Percentiles rank a stretch among this genome's conserved stretches.
These are phyloP conservation scores for Glyphotaelius pellucidus DNA, from an alignment of 2,888 invertebrate genomes.

Conservation along the genomic window DNA sequence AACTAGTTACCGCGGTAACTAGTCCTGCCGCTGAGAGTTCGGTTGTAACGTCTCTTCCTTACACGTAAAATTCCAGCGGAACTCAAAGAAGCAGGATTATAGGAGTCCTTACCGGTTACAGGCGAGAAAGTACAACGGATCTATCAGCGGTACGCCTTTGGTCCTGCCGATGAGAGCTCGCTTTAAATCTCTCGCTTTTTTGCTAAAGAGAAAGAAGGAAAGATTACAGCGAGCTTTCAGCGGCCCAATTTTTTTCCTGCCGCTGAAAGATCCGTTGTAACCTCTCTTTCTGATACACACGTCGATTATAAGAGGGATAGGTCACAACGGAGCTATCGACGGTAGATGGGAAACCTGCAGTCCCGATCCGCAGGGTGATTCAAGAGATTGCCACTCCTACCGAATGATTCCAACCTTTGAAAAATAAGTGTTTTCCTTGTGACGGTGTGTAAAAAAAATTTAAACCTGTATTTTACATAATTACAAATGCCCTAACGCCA, in stretches of 20 bases:
- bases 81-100: too few relatives aligned
- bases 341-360: neutral
- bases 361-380: neutral
- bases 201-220: too few relatives aligned
- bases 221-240: too few relatives aligned
- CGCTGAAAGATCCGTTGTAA: neutral
- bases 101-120: too few relatives aligned
- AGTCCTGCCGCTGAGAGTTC: neutral
- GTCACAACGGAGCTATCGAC: neutral
- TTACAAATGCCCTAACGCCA: neutral
- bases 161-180: too few relatives aligned
- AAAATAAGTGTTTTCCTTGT: neutral
- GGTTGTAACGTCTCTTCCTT: too few relatives aligned
- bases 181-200: too few relatives aligned
- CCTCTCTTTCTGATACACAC: neutral
- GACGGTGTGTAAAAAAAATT: neutral
- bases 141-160: too few relatives aligned
- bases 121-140: too few relatives aligned
- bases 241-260: neutral
- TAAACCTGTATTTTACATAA: neutral
- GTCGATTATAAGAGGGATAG: neutral
- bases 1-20: too few relatives aligned
- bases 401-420: neutral
- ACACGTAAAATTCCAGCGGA: too few relatives aligned
- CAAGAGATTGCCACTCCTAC: neutral